A percentile compares a stretch with the other conserved stretches of the same genome.
These are phyloP conservation scores for Abrostola tripartita DNA, from an alignment of 2,888 invertebrate genomes.

Conservation along the genomic window DNA sequence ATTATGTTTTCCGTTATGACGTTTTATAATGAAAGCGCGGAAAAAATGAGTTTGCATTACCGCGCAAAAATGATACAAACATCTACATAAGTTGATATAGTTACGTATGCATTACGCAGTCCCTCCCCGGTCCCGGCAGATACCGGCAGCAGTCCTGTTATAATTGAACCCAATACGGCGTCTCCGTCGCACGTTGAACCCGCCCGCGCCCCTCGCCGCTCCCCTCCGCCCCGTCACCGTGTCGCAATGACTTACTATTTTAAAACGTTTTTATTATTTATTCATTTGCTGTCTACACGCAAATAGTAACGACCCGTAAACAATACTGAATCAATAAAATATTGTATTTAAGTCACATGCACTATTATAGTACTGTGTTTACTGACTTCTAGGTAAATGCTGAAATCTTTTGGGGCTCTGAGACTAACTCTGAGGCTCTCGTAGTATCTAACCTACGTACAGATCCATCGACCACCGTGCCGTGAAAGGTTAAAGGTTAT, in stretches of 20 bases:
- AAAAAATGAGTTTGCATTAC: no score
- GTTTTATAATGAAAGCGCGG: no score
- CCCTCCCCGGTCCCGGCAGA: slow-evolving; percentile 38
- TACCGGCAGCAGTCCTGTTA: slow-evolving; percentile 58
- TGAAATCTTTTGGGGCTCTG: not conserved
- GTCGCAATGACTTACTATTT: slow-evolving; percentile 21
- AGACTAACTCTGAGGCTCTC: not conserved
- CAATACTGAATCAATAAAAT: not conserved
- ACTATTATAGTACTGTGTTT: no score
- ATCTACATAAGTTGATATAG: not conserved
- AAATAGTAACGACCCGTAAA: slow-evolving; percentile 8
- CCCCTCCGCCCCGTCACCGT: slow-evolving; percentile 35
- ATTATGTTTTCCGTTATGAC: no score
- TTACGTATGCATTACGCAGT: slow-evolving; percentile 48
- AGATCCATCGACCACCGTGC: slow-evolving; percentile 9
- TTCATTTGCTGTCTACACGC: slow-evolving; percentile 27
- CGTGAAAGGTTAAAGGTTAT: slow-evolving; percentile 2
- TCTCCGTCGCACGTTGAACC: slow-evolving; percentile 60
- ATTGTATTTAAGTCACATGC: no score
- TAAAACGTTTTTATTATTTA: slow-evolving; percentile 13
- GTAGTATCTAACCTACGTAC: not conserved
- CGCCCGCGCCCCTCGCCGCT: slow-evolving; percentile 38
- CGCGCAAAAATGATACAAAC: no score
- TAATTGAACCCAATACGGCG: slow-evolving; percentile 58
- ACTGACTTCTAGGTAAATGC: not conserved